Percentiles rank a stretch among this genome's conserved stretches.
Conservation (phyloP, 2,888 invertebrate genomes). For the Agonopterix heracliana region DNA sequence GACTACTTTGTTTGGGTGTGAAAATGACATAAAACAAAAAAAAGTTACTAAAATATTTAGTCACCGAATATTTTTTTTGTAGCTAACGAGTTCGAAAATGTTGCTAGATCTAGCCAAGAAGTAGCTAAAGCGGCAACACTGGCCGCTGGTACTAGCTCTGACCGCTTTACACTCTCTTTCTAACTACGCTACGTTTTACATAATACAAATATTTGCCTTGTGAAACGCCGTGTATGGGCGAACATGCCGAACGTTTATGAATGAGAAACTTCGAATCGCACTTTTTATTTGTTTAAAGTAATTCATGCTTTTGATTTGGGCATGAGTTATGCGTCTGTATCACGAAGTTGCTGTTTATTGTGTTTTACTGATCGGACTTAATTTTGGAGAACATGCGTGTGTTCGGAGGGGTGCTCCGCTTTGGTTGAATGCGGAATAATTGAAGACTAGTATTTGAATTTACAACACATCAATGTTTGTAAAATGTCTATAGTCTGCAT, state of each 20-base stretch:
- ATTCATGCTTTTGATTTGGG: constrained; percentile 8
- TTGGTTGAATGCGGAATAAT: no score
- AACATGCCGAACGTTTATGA: constrained; percentile 18
- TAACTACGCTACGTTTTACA: constrained; percentile 23
- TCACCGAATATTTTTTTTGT: no score
- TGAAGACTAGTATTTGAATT: no score
- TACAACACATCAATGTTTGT: no score
- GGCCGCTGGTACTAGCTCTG: constrained; percentile 16
- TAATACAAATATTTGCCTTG: constrained; percentile 29
- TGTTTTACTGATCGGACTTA: neutral
- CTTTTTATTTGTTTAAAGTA: constrained; percentile 14
- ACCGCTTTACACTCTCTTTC: constrained; percentile 29
- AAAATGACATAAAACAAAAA: no score
- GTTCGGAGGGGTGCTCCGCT: no score
- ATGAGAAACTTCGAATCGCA: constrained; percentile 16
- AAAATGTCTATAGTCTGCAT: neutral
- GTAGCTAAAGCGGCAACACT: no score
- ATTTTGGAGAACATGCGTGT: no score
- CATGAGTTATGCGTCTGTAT: constrained; percentile 5
- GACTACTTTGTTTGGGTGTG: no score
- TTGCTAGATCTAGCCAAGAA: no score
- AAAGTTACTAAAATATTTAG: no score
- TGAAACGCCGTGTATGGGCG: constrained; percentile 22
- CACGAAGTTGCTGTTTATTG: constrained; percentile 1
- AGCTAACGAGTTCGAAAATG: no score